These are phyloP conservation scores for Urocolius indicus DNA, from an alignment of 2,113 vertebrate species.

Conservation along the genomic window DNA sequence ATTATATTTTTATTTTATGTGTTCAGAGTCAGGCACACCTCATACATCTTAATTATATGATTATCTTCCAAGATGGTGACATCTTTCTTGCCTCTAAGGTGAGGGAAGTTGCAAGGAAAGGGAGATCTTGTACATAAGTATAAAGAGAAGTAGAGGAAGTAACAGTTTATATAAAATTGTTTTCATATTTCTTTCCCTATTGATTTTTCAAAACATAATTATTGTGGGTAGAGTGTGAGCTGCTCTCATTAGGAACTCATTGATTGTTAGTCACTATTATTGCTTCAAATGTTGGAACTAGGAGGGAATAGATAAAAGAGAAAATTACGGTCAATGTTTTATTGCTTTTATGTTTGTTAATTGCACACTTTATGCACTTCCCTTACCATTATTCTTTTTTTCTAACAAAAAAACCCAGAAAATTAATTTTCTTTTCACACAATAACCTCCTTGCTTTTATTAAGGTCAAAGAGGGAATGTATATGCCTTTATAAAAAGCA, in stretches of 20 bases:
- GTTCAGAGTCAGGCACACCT: neutral
- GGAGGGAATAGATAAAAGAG: neutral
- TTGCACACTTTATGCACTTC: neutral
- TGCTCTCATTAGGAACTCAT: slow-evolving; percentile 73
- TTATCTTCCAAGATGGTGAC: slow-evolving; percentile 51
- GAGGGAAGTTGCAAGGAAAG: neutral
- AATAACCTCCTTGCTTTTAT: neutral
- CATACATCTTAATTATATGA: slow-evolving; percentile 73
- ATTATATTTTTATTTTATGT: slow-evolving; percentile 40
- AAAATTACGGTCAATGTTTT: slow-evolving; percentile 44
- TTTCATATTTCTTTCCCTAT: slow-evolving; percentile 62
- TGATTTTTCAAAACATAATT: slow-evolving; percentile 73
- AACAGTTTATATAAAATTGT: slow-evolving; percentile 31
- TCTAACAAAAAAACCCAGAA: neutral
- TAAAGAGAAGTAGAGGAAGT: slow-evolving; percentile 31
- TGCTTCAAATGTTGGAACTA: slow-evolving; percentile 37
- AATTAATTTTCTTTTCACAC: neutral
- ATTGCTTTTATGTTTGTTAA: slow-evolving; percentile 3
- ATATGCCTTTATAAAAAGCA: slow-evolving; percentile 40
- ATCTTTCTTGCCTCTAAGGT: neutral
- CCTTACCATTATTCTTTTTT: neutral
- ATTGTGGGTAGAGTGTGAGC: slow-evolving; percentile 51
- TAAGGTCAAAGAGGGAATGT: slow-evolving; percentile 39
- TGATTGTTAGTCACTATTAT: slow-evolving; percentile 64
- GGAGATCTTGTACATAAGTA: neutral